Percentiles rank a stretch among this genome's conserved stretches.
Conservation (phyloP, 2,113 vertebrate species). For the Numenius arquata region DNA sequence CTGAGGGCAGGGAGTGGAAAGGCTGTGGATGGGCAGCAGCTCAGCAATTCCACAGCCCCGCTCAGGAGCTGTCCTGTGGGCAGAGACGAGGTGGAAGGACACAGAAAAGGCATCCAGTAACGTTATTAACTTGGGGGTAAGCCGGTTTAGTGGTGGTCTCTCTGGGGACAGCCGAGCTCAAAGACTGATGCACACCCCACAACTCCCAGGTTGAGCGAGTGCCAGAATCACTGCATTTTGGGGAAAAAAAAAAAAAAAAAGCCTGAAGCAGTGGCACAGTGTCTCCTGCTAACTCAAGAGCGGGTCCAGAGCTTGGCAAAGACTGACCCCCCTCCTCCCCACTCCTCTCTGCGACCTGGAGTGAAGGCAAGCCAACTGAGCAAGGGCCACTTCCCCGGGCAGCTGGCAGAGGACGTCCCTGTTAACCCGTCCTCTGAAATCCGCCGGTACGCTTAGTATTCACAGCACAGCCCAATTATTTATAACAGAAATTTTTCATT, state of each 20-base stretch:
- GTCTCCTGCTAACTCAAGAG: not conserved
- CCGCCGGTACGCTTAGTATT: not conserved
- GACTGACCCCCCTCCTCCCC: too few relatives aligned
- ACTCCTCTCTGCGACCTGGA: not conserved
- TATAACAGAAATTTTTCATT: conserved; percentile 54
- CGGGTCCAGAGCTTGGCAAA: not conserved
- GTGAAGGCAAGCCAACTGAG: not conserved
- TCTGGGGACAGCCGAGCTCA: not conserved
- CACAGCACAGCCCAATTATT: conserved; percentile 35
- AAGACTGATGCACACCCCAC: too few relatives aligned
- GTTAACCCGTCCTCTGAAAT: not conserved
- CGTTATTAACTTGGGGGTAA: not conserved
- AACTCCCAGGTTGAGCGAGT: accelerated
- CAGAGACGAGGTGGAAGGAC: not conserved
- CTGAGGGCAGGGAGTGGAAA: not conserved
- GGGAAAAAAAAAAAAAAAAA: not conserved
- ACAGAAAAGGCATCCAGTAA: not conserved
- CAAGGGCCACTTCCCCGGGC: not conserved
- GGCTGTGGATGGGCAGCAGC: not conserved
- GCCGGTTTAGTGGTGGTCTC: accelerated
- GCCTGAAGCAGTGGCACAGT: not conserved
- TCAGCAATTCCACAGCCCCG: not conserved
- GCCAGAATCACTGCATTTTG: not conserved
- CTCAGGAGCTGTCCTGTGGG: accelerated
- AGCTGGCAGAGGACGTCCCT: not conserved